Percentiles rank a stretch among this genome's conserved stretches.
phyloP scores from a whole-genome alignment of 2,888 invertebrate species.

The Drosophila suboccidentalis region DNA sequence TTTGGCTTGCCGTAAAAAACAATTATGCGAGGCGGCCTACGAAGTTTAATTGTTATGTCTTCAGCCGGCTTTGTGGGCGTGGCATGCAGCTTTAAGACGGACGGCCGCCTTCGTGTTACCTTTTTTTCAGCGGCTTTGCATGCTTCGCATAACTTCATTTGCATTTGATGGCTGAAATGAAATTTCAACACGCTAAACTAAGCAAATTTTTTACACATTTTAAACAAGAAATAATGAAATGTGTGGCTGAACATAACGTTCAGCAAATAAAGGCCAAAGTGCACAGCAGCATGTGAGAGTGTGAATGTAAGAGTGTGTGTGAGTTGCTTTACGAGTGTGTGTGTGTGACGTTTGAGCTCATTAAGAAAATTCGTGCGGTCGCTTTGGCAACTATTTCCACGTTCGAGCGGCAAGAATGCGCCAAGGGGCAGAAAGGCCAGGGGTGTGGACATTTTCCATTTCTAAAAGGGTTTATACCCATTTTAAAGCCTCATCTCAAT shows the following conservation, averaged over 20 bases:
- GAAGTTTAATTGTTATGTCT: conserved; percentile 70
- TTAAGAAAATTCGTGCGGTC: conserved; percentile 69
- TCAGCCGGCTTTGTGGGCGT: conserved; percentile 28
- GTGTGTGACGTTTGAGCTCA: conserved; percentile 64
- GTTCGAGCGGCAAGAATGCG: conserved; percentile 22
- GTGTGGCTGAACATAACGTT: conserved; percentile 47
- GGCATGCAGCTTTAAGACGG: conserved; percentile 38
- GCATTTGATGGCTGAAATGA: conserved; percentile 40
- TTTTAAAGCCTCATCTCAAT: not conserved
- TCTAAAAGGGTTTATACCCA: not conserved
- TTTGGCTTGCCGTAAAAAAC: conserved; percentile 49
- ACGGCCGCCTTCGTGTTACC: conserved; percentile 15
- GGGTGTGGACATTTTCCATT: not conserved
- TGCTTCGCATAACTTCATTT: conserved; percentile 38
- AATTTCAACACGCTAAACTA: conserved; percentile 57
- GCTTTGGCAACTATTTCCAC: conserved; percentile 68
- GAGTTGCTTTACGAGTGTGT: conserved; percentile 11
- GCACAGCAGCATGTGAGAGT: conserved; percentile 25
- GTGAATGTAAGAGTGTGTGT: not conserved
- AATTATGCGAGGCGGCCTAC: conserved; percentile 67
- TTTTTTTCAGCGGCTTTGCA: conserved; percentile 13
- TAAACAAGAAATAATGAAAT: conserved; percentile 48
- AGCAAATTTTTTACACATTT: conserved; percentile 61
- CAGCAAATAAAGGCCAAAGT: conserved; percentile 52
- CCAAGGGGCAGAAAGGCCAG: conserved; percentile 21